A percentile compares a stretch with the other conserved stretches of the same genome.
Evolutionary conservation across 64 coral and sea anemone genomes (phyloP).

Genomic region (Dendrophyllia cribrosa): DNA sequence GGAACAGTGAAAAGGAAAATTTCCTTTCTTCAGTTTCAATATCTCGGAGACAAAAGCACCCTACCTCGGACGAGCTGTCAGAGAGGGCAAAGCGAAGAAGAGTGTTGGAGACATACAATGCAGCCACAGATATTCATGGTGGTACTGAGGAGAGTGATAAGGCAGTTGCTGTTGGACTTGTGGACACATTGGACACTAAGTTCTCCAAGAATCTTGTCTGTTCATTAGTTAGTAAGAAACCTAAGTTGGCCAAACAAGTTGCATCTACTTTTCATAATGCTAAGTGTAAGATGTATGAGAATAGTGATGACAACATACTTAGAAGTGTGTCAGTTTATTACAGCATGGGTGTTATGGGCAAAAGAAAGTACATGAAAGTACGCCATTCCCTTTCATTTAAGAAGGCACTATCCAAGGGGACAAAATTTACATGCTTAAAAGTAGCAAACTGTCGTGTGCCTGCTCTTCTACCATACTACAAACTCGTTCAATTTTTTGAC

Average conservation of each 20-base stretch:
- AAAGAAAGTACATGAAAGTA: constrained; percentile 75
- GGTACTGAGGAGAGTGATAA: constrained; percentile 22
- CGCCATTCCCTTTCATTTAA: constrained; percentile 59
- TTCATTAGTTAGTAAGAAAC: constrained; percentile 57
- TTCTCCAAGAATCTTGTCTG: constrained; percentile 66
- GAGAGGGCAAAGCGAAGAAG: constrained; percentile 54
- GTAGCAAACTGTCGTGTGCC: constrained; percentile 61
- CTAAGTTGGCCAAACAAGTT: constrained; percentile 35
- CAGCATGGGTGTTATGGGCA: constrained; percentile 66
- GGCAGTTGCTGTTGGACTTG: constrained; percentile 58
- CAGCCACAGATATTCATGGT: constrained; percentile 57
- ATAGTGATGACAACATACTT: constrained; percentile 36
- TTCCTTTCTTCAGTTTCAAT: constrained; percentile 58
- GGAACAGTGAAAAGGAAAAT: not conserved
- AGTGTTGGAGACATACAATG: constrained; percentile 27
- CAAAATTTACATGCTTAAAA: constrained; percentile 59
- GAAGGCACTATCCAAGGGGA: constrained; percentile 40
- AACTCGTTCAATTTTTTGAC: constrained; percentile 64
- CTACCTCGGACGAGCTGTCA: constrained; percentile 24
- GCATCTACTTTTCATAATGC: constrained; percentile 18
- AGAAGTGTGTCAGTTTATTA: constrained; percentile 80
- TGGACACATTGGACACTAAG: constrained; percentile 73
- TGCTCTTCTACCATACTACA: constrained; percentile 71
- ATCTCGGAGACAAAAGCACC: constrained; percentile 14
- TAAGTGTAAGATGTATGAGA: constrained; percentile 32